Conservation (phyloP, 1,140 invertebrate genomes). For the Nephila pilipes region DNA sequence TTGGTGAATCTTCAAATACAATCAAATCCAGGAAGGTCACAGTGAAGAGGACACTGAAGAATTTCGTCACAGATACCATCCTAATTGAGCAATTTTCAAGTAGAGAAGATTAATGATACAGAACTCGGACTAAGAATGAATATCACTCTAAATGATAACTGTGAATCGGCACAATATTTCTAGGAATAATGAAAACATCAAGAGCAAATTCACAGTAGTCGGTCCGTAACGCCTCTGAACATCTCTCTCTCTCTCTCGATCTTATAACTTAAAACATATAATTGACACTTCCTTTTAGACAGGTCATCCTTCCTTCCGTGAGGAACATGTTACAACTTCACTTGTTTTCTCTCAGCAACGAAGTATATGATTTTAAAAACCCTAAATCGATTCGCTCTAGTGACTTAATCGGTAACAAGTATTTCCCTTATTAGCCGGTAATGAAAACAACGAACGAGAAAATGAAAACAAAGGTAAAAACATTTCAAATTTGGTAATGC, state of each 20-base stretch:
- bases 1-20: constrained; percentile 50
- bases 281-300: neutral
- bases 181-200: neutral
- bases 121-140: neutral
- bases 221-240: neutral
- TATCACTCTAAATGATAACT: neutral
- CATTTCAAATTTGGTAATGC: too few species aligned
- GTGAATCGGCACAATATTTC: neutral
- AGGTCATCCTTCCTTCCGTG: neutral
- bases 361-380: neutral
- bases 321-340: neutral
- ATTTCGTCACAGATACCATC: constrained; percentile 57
- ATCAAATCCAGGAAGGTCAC: constrained; percentile 61
- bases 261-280: neutral
- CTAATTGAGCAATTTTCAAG: neutral
- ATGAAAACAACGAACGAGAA: neutral
- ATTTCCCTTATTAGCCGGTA: neutral
- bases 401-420: neutral
- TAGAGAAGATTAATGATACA: neutral
- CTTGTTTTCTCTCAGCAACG: neutral
- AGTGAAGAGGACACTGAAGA: constrained; percentile 20
- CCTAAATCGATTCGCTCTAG: neutral
- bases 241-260: neutral
- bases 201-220: neutral
- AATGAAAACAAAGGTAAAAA: too few species aligned